phyloP scores from a whole-genome alignment of 2,888 invertebrate species.

The Osmoderma eremita region DNA sequence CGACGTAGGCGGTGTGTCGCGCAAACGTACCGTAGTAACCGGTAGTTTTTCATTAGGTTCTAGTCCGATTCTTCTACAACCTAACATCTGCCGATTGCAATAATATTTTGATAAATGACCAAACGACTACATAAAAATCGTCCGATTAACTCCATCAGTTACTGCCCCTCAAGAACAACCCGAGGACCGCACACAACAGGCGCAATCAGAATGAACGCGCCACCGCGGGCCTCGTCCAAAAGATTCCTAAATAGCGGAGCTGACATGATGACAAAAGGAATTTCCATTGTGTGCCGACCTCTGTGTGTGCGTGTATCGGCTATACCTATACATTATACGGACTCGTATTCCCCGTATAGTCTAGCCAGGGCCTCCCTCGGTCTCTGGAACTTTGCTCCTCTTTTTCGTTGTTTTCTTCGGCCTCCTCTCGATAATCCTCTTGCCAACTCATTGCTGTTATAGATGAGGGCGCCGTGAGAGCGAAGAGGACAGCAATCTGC shows the following conservation, averaged over 20 bases:
- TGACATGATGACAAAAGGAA: conserved; percentile 57
- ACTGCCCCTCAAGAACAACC: not conserved
- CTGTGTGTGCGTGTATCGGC: conserved; percentile 35
- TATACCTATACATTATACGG: conserved; percentile 9
- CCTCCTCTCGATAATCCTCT: conserved; percentile 17
- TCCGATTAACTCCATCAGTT: conserved; percentile 33
- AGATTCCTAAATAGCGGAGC: conserved; percentile 48
- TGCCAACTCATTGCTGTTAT: conserved; percentile 9
- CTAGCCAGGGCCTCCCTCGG: conserved; percentile 23
- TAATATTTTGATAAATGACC: conserved; percentile 38
- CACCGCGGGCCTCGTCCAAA: conserved; percentile 43
- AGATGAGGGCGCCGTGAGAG: conserved; percentile 7
- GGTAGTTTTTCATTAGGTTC: too few relatives aligned
- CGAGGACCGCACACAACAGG: not conserved
- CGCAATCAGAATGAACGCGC: conserved; percentile 31
- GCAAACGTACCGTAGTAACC: too few relatives aligned
- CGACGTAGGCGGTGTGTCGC: too few relatives aligned
- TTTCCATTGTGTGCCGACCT: conserved; percentile 53
- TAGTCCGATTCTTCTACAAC: too few relatives aligned
- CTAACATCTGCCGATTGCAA: not conserved
- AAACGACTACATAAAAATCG: conserved; percentile 33
- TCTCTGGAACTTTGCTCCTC: conserved; percentile 4
- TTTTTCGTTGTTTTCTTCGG: not conserved
- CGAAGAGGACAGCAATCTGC: conserved; percentile 3
- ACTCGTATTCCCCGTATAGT: conserved; percentile 18